Conservation (phyloP, 2,888 invertebrate genomes). For the Ctena decussata region DNA sequence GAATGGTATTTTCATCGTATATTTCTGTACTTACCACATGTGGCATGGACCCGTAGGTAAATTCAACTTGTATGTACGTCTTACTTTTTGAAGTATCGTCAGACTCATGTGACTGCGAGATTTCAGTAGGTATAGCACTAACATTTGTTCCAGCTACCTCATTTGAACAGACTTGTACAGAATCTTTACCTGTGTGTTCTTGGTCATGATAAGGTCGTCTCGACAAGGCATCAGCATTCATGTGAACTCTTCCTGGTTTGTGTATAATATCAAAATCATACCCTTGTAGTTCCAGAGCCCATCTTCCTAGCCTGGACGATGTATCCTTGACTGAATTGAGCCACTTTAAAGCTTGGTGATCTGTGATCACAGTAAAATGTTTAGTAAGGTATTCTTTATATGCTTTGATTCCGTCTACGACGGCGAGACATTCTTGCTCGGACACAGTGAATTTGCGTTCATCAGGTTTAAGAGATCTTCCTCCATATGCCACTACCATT, state of each 20-base stretch:
- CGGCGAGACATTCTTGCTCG: conserved; percentile 46
- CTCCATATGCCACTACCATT: conserved; percentile 57
- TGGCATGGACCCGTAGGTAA: not conserved
- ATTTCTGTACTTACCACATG: not conserved
- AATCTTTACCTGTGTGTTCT: not conserved
- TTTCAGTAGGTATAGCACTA: too few species aligned
- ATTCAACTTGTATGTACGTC: not conserved
- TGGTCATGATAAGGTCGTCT: not conserved
- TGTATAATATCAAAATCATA: conserved; percentile 51
- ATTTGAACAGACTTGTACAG: not conserved
- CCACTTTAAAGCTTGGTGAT: conserved; percentile 61
- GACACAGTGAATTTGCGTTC: conserved; percentile 52
- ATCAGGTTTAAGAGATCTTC: conserved; percentile 32
- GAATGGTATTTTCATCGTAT: not conserved
- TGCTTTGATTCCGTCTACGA: conserved; percentile 46
- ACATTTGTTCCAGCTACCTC: not conserved
- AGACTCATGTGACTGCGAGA: too few species aligned
- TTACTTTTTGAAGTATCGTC: not conserved
- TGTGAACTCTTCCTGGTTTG: conserved; percentile 14
- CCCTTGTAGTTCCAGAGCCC: conserved; percentile 53
- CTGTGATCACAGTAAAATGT: conserved; percentile 56
- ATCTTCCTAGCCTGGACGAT: conserved; percentile 44
- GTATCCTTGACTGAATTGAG: conserved; percentile 48
- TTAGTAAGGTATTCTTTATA: conserved; percentile 57
- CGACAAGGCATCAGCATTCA: conserved; percentile 35